These are phyloP conservation scores for Molossus alvarezi DNA, from an alignment of 2,797 vertebrate genomes.

Conservation along the genomic window DNA sequence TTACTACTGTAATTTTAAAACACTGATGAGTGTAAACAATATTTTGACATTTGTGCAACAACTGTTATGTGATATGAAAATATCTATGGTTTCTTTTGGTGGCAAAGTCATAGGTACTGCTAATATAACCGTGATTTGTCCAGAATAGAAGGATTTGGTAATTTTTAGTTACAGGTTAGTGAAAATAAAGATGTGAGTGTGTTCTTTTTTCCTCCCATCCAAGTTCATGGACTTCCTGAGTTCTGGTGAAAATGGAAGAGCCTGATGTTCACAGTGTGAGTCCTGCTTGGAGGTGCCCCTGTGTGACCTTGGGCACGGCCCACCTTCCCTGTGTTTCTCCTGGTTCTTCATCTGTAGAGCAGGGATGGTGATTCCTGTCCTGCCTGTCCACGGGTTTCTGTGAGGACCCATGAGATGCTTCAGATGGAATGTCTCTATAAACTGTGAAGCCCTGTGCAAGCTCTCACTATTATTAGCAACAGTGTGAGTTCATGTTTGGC, in stretches of 20 bases:
- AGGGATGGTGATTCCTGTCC: background rate
- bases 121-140: background rate
- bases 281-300: background rate
- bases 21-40: constrained; percentile 33
- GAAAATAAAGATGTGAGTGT: background rate
- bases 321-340: background rate
- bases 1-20: constrained; percentile 53
- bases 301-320: background rate
- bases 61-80: constrained; percentile 37
- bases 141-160: constrained; percentile 6
- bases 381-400: background rate
- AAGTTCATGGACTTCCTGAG: background rate
- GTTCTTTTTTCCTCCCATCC: background rate
- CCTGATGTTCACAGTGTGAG: background rate
- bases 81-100: constrained; percentile 49
- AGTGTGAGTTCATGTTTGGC: constrained; percentile 80
- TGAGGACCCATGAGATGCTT: constrained; percentile 54
- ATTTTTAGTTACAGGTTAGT: background rate
- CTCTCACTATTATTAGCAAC: constrained; percentile 75
- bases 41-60: constrained; percentile 59
- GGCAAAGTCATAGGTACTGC: background rate
- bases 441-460: background rate
- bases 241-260: background rate
- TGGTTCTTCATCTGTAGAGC: background rate
- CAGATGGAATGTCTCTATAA: constrained; percentile 76